Evolutionary conservation across 2,888 invertebrate species (phyloP).

Genomic region (Drosophila dives): DNA sequence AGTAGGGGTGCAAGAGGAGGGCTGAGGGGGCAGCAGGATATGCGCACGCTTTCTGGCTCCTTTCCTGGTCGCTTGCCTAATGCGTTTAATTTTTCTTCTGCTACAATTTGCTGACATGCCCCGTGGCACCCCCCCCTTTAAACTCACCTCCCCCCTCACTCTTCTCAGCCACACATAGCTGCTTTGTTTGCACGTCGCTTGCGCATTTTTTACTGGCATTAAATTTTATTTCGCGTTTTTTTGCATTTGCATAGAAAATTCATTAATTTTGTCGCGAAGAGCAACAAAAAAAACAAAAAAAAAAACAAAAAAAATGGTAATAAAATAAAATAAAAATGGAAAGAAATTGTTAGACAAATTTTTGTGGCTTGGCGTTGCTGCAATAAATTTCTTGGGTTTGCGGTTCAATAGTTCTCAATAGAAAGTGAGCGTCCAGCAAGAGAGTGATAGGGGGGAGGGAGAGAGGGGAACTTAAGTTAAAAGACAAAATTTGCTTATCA

Average conservation of each 20-base stretch:
- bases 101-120: slow-evolving; percentile 70
- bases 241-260: slow-evolving; percentile 78
- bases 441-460: not conserved
- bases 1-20: rapidly evolving
- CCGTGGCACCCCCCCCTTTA: not conserved
- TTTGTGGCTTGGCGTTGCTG: slow-evolving; percentile 69
- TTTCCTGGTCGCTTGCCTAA: slow-evolving; percentile 57
- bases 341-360: slow-evolving; percentile 70
- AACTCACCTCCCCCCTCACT: not conserved
- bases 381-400: slow-evolving; percentile 64
- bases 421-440: slow-evolving; percentile 61
- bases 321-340: slow-evolving; percentile 21
- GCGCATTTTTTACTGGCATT: slow-evolving; percentile 73
- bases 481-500: slow-evolving; percentile 69
- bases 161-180: not conserved
- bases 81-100: slow-evolving; percentile 78
- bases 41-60: slow-evolving; percentile 41
- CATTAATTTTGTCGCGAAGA: slow-evolving; percentile 75
- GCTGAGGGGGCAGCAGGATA: slow-evolving; percentile 8
- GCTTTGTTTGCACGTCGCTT: slow-evolving; percentile 64
- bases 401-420: slow-evolving; percentile 58
- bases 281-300: slow-evolving; percentile 3
- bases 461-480: not conserved
- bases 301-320: slow-evolving; percentile 18
- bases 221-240: slow-evolving; percentile 79